phyloP scores from a whole-genome alignment of 2,797 vertebrate genomes.

The Borostomias antarcticus region DNA sequence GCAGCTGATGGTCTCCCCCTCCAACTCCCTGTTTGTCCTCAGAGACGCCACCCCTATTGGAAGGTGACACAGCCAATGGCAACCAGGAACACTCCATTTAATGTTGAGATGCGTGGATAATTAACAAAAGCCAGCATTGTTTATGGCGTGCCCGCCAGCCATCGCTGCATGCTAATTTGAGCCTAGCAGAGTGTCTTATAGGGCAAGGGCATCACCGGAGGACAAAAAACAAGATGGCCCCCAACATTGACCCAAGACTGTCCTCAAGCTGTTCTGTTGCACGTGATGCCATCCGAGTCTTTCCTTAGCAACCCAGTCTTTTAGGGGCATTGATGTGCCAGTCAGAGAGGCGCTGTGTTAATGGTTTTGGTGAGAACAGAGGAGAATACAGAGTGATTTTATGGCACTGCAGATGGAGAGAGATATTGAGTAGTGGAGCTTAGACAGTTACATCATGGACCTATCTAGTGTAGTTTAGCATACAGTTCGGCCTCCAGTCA shows the following conservation, averaged over 20 bases:
- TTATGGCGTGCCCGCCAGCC: constrained; percentile 61
- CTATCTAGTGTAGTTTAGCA: constrained; percentile 13
- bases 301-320: not conserved
- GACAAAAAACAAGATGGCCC: constrained; percentile 56
- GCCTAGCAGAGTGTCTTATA: constrained; percentile 48
- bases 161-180: constrained; percentile 73
- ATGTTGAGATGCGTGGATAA: constrained; percentile 76
- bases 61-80: constrained; percentile 63
- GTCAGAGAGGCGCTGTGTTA: constrained; percentile 5
- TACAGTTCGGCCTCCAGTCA: constrained; percentile 6
- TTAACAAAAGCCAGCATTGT: constrained; percentile 79
- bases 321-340: constrained; percentile 1
- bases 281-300: constrained; percentile 20
- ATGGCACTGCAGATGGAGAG: constrained; percentile 40
- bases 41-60: constrained; percentile 32
- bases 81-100: constrained; percentile 69
- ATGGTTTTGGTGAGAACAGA: constrained; percentile 21
- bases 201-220: constrained; percentile 47
- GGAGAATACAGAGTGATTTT: constrained; percentile 26
- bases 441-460: not conserved
- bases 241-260: constrained; percentile 29
- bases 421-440: constrained; percentile 17
- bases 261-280: constrained; percentile 21
- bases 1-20: constrained; percentile 4
- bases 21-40: constrained; percentile 12